Conservation (phyloP, 2,113 vertebrate species). For the Solea senegalensis region DNA sequence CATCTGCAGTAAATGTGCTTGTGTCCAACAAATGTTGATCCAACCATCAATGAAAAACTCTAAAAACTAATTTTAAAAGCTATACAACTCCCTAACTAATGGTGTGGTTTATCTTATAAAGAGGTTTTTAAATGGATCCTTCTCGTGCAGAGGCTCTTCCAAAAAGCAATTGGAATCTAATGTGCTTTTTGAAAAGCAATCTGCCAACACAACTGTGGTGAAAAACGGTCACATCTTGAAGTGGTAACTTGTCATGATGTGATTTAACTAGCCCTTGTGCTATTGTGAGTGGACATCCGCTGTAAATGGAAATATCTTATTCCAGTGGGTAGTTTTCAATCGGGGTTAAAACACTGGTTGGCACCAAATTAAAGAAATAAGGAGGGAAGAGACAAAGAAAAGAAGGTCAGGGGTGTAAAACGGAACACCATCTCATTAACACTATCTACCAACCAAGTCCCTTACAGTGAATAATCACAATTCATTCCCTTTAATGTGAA, state of each 20-base stretch:
- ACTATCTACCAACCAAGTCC: not conserved
- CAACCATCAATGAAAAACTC: not conserved
- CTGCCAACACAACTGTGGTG: conserved; percentile 15
- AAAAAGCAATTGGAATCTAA: conserved; percentile 24
- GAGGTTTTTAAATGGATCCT: conserved; percentile 30
- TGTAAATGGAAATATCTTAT: conserved; percentile 22
- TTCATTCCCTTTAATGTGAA: not conserved
- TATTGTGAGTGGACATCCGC: conserved; percentile 13
- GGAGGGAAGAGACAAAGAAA: conserved; percentile 14
- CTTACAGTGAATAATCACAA: not conserved
- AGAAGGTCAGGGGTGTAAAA: conserved; percentile 23
- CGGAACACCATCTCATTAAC: not conserved
- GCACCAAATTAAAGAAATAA: conserved; percentile 13
- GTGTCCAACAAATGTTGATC: not conserved
- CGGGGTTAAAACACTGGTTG: conserved; percentile 17
- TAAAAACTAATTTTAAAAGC: not conserved
- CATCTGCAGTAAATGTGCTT: not conserved
- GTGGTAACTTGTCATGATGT: conserved; percentile 7
- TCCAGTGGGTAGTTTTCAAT: not conserved
- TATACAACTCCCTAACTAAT: conserved; percentile 10
- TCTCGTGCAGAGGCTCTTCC: not conserved
- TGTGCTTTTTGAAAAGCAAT: conserved; percentile 5
- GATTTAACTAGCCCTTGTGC: conserved; percentile 18
- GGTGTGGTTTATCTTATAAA: conserved; percentile 13
- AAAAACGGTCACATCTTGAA: conserved; percentile 11